Evolutionary conservation across 2,888 invertebrate species (phyloP).

Genomic region (Dendrolimus houi): DNA sequence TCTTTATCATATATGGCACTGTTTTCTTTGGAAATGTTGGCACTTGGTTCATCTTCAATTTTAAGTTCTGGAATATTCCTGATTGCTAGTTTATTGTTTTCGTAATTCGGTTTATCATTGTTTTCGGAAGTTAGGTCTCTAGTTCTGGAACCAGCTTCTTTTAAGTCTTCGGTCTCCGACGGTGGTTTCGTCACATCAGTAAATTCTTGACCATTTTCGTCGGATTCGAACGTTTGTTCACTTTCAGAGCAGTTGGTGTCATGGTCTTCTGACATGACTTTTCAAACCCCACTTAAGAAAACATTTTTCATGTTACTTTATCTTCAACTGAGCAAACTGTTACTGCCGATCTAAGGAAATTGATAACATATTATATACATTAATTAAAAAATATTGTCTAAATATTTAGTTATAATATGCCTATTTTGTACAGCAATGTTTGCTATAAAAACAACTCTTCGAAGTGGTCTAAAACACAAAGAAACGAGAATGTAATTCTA

Average conservation of each 20-base stretch:
- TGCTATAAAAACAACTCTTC: too few relatives aligned
- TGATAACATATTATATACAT: neutral
- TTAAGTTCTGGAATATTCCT: conserved; percentile 5
- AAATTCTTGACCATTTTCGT: conserved; percentile 17
- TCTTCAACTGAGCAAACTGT: neutral
- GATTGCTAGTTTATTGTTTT: conserved; percentile 3
- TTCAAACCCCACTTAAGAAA: conserved; percentile 20
- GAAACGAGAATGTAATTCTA: too few relatives aligned
- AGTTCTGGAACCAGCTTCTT: neutral
- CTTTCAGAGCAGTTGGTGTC: conserved; percentile 38
- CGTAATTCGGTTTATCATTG: conserved; percentile 1
- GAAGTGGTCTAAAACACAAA: too few relatives aligned
- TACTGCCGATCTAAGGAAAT: neutral
- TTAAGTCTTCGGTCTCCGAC: neutral
- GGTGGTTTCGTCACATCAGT: conserved; percentile 1
- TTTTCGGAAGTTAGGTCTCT: conserved; percentile 9
- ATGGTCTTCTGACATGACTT: conserved; percentile 66
- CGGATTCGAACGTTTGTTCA: conserved; percentile 25
- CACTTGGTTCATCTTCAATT: conserved; percentile 29
- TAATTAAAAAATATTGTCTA: neutral
- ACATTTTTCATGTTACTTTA: conserved; percentile 16
- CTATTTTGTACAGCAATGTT: too few relatives aligned
- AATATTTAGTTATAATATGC: too few relatives aligned
- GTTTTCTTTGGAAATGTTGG: conserved; percentile 37
- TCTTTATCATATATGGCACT: conserved; percentile 40